These are phyloP conservation scores for Guaruba guarouba DNA, from an alignment of 2,113 vertebrate genomes.

Conservation along the genomic window DNA sequence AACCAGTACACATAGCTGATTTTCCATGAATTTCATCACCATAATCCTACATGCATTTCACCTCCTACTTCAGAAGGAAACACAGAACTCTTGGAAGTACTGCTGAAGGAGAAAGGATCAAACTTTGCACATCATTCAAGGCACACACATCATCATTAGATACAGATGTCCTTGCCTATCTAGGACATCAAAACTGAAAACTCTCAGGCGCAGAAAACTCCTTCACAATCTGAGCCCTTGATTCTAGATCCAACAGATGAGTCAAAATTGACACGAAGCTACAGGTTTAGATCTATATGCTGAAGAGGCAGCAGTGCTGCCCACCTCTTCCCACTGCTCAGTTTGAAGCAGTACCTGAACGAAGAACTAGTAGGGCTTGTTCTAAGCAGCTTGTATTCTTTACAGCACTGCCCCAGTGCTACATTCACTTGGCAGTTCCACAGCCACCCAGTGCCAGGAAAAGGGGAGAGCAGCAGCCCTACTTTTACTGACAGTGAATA, in stretches of 20 bases:
- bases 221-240: fast-evolving
- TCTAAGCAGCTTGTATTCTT: not conserved
- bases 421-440: not conserved
- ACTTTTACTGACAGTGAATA: not conserved
- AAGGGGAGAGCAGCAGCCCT: no score
- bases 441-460: not conserved
- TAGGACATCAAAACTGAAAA: not conserved
- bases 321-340: not conserved
- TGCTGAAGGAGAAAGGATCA: not conserved
- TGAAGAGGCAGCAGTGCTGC: not conserved
- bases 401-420: fast-evolving
- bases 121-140: not conserved
- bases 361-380: fast-evolving
- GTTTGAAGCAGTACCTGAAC: not conserved
- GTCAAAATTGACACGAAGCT: not conserved
- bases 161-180: not conserved
- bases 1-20: not conserved
- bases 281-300: not conserved
- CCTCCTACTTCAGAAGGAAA: not conserved
- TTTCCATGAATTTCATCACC: not conserved
- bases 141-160: not conserved
- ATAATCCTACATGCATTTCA: not conserved
- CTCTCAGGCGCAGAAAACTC: not conserved
- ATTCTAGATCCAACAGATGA: not conserved
- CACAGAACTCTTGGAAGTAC: not conserved